Percentiles rank a stretch among this genome's conserved stretches.
phyloP scores from a whole-genome alignment of 2,113 vertebrate genomes.

The Hippocampus guttulatus region DNA sequence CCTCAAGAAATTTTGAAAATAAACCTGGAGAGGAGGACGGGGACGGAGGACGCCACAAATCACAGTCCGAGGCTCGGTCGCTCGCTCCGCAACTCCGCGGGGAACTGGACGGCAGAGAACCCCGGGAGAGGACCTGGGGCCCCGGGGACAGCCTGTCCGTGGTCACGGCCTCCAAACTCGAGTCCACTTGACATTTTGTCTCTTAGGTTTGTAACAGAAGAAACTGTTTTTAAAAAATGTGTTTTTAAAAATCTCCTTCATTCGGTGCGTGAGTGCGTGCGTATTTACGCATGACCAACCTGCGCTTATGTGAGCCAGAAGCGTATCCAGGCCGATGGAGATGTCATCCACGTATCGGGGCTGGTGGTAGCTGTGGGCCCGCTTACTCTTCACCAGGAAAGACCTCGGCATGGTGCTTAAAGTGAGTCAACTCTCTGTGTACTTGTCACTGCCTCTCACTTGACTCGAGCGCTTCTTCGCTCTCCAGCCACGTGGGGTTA shows the following conservation, averaged over 20 bases:
- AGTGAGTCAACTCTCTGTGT: not conserved
- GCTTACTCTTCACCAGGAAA: conserved; percentile 96
- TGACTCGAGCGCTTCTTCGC: conserved; percentile 57
- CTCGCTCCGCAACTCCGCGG: conserved; percentile 82
- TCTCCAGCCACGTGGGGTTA: conserved; percentile 45
- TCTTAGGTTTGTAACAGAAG: conserved; percentile 35
- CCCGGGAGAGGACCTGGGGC: conserved; percentile 46
- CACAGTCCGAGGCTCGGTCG: conserved; percentile 78
- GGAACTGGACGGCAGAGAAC: conserved; percentile 75
- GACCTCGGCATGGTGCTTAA: conserved; percentile 85
- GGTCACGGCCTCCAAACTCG: conserved; percentile 29
- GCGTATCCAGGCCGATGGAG: conserved; percentile 70
- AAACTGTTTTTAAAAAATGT: not conserved
- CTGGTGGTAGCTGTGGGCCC: conserved; percentile 96
- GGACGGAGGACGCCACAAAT: conserved; percentile 91
- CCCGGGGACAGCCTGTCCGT: conserved; percentile 71
- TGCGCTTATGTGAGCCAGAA: conserved; percentile 76
- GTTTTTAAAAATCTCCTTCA: not conserved
- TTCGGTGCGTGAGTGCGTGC: conserved; percentile 8
- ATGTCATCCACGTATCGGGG: conserved; percentile 82
- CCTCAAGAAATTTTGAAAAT: not conserved
- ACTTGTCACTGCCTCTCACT: conserved; percentile 11
- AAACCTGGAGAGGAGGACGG: conserved; percentile 90
- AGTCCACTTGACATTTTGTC: conserved; percentile 53
- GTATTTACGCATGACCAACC: conserved; percentile 72